phyloP scores from a whole-genome alignment of 2,888 invertebrate genomes.

The Isotomurus palustris region DNA sequence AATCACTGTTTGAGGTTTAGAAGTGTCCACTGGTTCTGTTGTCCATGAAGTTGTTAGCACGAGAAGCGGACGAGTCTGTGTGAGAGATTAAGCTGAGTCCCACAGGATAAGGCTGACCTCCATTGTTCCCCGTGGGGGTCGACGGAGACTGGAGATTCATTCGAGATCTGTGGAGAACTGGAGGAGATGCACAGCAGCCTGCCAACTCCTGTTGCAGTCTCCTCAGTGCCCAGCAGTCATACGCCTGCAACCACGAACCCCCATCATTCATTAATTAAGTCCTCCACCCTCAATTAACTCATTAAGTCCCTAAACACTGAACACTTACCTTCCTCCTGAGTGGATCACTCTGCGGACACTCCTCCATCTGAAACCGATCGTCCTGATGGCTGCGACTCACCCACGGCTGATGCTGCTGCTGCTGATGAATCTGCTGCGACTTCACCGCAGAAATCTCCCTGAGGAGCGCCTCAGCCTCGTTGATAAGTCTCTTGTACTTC shows the following conservation, averaged over 20 bases:
- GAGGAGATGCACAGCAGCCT: conserved; percentile 45
- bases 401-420: too few relatives aligned
- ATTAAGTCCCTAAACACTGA: too few relatives aligned
- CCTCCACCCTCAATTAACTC: too few relatives aligned
- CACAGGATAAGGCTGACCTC: conserved; percentile 7
- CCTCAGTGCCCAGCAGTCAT: conserved; percentile 46
- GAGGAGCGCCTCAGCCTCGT: conserved; percentile 41
- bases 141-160: conserved; percentile 39
- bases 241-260: conserved; percentile 42
- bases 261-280: too few relatives aligned
- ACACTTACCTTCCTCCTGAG: conserved; percentile 41
- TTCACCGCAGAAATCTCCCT: conserved; percentile 43
- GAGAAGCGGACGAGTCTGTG: not conserved
- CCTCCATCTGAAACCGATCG: conserved; percentile 30
- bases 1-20: too few relatives aligned
- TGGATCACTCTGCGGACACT: conserved; percentile 46
- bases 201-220: conserved; percentile 45
- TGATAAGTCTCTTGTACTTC: conserved; percentile 44
- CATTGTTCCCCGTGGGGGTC: conserved; percentile 28
- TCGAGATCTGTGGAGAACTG: conserved; percentile 42
- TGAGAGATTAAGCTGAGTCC: conserved; percentile 15
- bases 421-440: conserved; percentile 26
- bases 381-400: conserved; percentile 13
- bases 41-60: not conserved
- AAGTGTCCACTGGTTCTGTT: conserved; percentile 7